Evolutionary conservation across 2,797 vertebrate genomes (phyloP).

Genomic region (Myripristis murdjan): DNA sequence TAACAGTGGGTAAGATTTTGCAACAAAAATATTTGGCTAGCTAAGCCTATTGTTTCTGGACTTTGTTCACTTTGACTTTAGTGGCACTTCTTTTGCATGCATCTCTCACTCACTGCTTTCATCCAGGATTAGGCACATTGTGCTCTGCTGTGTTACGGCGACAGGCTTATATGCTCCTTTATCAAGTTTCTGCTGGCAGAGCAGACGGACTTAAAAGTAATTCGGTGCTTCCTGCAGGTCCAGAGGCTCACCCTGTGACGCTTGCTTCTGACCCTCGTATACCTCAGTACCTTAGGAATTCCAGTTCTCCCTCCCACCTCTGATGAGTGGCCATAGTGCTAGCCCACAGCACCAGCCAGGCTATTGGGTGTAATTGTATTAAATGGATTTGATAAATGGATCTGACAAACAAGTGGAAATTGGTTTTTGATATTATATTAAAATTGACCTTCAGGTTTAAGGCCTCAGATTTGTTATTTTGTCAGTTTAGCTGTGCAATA

Average conservation of each 20-base stretch:
- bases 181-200: slow-evolving; percentile 34
- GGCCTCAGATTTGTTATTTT: slow-evolving; percentile 85
- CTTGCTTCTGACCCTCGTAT: slow-evolving; percentile 53
- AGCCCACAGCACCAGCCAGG: slow-evolving; percentile 66
- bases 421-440: slow-evolving; percentile 90
- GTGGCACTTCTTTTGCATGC: slow-evolving; percentile 40
- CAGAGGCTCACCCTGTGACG: slow-evolving; percentile 28
- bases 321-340: slow-evolving; percentile 53
- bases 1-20: too few relatives aligned
- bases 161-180: slow-evolving; percentile 39
- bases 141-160: slow-evolving; percentile 28
- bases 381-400: slow-evolving; percentile 90
- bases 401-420: slow-evolving; percentile 90
- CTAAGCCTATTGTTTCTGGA: slow-evolving; percentile 53
- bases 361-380: slow-evolving; percentile 87
- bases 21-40: slow-evolving; percentile 45
- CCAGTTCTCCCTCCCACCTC: slow-evolving; percentile 29
- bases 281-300: slow-evolving; percentile 43
- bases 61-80: slow-evolving; percentile 44
- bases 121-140: slow-evolving; percentile 35
- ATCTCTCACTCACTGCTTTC: slow-evolving; percentile 25
- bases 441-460: slow-evolving; percentile 90
- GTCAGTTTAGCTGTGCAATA: slow-evolving; percentile 72
- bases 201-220: slow-evolving; percentile 48
- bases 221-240: slow-evolving; percentile 53